A percentile compares a stretch with the other conserved stretches of the same genome.
Conservation (phyloP, 2,888 invertebrate genomes). For the Ophion costatus region DNA sequence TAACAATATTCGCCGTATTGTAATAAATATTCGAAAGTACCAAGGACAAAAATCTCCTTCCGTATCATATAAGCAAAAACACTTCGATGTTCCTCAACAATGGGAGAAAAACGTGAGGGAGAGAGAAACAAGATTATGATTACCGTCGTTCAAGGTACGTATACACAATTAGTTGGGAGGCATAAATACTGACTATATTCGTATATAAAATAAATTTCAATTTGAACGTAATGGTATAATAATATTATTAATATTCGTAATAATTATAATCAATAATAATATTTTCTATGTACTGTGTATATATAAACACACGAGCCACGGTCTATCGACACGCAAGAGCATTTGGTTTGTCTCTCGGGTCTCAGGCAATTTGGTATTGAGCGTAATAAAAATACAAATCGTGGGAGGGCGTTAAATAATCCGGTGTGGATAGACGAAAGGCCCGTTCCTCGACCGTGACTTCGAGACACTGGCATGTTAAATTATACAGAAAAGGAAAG, state of each 20-base stretch:
- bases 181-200: constrained; percentile 64
- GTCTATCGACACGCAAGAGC: constrained; percentile 48
- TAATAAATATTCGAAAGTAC: not conserved
- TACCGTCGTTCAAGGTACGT: constrained; percentile 21
- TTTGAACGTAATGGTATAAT: constrained; percentile 59
- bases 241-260: constrained; percentile 46
- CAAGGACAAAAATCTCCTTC: not conserved
- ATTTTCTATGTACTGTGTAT: constrained; percentile 34
- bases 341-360: constrained; percentile 45
- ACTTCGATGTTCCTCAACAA: not conserved
- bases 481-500: constrained; percentile 15
- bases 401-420: constrained; percentile 41
- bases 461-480: constrained; percentile 24
- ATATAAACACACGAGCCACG: constrained; percentile 40
- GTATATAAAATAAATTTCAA: constrained; percentile 63
- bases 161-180: constrained; percentile 40
- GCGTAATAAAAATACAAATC: constrained; percentile 61
- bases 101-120: constrained; percentile 2
- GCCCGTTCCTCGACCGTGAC: constrained; percentile 34
- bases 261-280: constrained; percentile 54
- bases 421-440: constrained; percentile 38
- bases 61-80: not conserved
- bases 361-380: constrained; percentile 54
- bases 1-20: not conserved
- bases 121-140: not conserved